Conservation (phyloP, 2,888 invertebrate genomes). For the Notocelia uddmanniana region DNA sequence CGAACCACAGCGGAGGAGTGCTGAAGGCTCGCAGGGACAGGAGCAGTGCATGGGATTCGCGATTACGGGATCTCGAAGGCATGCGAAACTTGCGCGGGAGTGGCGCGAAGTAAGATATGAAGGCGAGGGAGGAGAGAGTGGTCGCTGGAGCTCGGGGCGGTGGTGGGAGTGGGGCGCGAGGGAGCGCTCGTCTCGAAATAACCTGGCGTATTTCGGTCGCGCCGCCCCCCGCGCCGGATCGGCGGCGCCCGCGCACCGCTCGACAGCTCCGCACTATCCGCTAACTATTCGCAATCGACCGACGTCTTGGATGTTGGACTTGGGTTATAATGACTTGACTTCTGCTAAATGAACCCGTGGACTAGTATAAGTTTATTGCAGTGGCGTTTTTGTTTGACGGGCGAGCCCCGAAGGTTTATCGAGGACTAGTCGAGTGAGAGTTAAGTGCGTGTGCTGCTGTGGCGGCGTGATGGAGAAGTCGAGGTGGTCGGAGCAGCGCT, state of each 20-base stretch:
- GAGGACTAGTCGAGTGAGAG: constrained; percentile 81
- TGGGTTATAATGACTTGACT: constrained; percentile 92
- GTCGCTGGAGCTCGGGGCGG: constrained; percentile 38
- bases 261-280: constrained; percentile 89
- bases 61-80: constrained; percentile 49
- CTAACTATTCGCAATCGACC: constrained; percentile 97
- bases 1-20: background rate
- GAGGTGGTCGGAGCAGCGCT: constrained; percentile 81
- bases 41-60: constrained; percentile 18
- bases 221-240: constrained; percentile 65
- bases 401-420: constrained; percentile 73
- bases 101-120: constrained; percentile 39
- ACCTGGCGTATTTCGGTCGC: constrained; percentile 82
- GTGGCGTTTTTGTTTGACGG: constrained; percentile 78
- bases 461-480: constrained; percentile 90
- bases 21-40: constrained; percentile 19
- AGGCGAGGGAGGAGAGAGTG: constrained; percentile 44
- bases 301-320: constrained; percentile 94
- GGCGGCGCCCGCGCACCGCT: constrained; percentile 67
- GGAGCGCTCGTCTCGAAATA: constrained; percentile 80
- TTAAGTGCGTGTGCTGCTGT: constrained; percentile 79
- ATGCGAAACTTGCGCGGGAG: constrained; percentile 58
- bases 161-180: constrained; percentile 57
- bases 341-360: constrained; percentile 89
- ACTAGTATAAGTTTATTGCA: constrained; percentile 82